phyloP scores from a whole-genome alignment of 2,797 vertebrate genomes.

The Semaprochilodus insignis region DNA sequence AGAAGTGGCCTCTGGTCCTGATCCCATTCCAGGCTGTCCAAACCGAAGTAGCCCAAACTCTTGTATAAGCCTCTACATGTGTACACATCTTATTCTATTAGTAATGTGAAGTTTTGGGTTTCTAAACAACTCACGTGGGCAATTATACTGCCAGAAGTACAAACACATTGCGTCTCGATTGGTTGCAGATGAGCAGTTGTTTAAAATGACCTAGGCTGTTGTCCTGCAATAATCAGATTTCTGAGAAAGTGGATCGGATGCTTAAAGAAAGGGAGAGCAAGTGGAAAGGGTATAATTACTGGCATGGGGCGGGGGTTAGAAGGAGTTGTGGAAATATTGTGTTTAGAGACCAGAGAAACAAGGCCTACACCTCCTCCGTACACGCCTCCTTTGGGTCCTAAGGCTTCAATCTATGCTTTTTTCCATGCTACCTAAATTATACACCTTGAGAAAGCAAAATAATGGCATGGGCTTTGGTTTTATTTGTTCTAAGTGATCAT shows the following conservation, averaged over 20 bases:
- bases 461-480: slow-evolving; percentile 51
- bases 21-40: slow-evolving; percentile 21
- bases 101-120: slow-evolving; percentile 21
- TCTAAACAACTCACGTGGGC: slow-evolving; percentile 36
- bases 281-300: slow-evolving; percentile 41
- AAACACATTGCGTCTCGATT: slow-evolving; percentile 38
- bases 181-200: slow-evolving; percentile 42
- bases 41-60: slow-evolving; percentile 44
- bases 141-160: slow-evolving; percentile 24
- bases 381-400: slow-evolving; percentile 32
- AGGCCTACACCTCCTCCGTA: slow-evolving; percentile 39
- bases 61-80: slow-evolving; percentile 25
- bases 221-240: slow-evolving; percentile 33
- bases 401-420: slow-evolving; percentile 58
- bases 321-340: slow-evolving; percentile 35
- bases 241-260: slow-evolving; percentile 32
- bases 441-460: slow-evolving; percentile 60
- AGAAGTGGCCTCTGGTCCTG: slow-evolving; percentile 24
- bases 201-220: slow-evolving; percentile 21
- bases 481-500: slow-evolving; percentile 61
- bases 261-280: slow-evolving; percentile 28
- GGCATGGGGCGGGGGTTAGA: neutral
- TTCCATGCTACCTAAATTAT: slow-evolving; percentile 57
- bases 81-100: slow-evolving; percentile 23
- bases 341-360: slow-evolving; percentile 42